Evolutionary conservation across 1,140 invertebrate genomes (phyloP), one percentile per base, ranked within the genome.

Genomic region (Chionoecetes opilio): DNA sequence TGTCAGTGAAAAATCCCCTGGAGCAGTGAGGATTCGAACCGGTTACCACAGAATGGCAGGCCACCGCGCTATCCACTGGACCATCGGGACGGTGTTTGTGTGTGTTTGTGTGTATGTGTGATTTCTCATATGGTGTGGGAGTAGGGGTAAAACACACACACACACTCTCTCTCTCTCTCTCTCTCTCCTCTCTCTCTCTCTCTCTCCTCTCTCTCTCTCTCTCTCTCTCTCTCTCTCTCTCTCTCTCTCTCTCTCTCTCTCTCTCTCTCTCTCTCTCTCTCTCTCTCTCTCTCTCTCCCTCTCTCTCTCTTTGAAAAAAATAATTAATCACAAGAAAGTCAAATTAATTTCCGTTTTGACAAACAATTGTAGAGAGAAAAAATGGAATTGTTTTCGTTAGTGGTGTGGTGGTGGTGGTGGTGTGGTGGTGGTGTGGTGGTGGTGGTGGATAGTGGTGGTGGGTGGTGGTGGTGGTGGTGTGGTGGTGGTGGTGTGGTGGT

Each of bases 261-360:
- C 63, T 75, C 63, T 75, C 63, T 75, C 63, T 75, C 63, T 75
- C 63, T 75, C 63, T 75, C 63, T 75, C 63, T 75, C 63, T 75
- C 63, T 75, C 63, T 75, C 63, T 75, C 63, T 75, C 63, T 75
- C 63, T 75, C 63, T 75, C 63, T 75, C 63, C n/a, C 63, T 75
- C 63, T 75, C 63, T 75, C 63, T 11, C 63, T 75, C 63, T n/a
- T 26, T 75, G 21, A n/a, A 21, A 75, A 75, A 75, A 75, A 75
- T 75, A 75, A 75, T 75, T 75, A 75, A 75, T 75, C 63, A 75
- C 63, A 75, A 75, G 63, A n/a, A 75, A 75, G 63, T 75, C 63
- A 75, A 75, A 75, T 75, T 75, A 75, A 75, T 75, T 75, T n/a
- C 21, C 21, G 21, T n/a, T 17, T n/a, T 26, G n/a, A 75, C 63